phyloP scores from a whole-genome alignment of 2,888 invertebrate species.

The Steromphala cineraria region DNA sequence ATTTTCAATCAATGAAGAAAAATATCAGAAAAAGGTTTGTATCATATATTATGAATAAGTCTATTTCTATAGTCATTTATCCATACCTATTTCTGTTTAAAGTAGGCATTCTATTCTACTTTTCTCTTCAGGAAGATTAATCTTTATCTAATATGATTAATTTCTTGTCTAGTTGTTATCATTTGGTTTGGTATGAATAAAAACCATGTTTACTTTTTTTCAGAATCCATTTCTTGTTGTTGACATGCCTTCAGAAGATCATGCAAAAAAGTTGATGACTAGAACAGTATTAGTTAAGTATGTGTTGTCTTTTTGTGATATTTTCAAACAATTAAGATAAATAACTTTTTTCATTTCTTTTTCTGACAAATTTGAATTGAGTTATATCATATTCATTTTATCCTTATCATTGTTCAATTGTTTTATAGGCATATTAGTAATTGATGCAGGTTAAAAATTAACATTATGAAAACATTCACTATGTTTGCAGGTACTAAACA shows the following conservation, averaged over 20 bases:
- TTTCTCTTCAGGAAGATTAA: not conserved
- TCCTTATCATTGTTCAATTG: too few relatives aligned
- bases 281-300: conserved; percentile 87
- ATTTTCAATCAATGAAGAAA: conserved; percentile 77
- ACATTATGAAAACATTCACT: too few relatives aligned
- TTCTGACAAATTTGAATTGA: too few relatives aligned
- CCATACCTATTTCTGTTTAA: not conserved
- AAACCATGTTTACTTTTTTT: not conserved
- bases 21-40: conserved; percentile 75
- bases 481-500: too few relatives aligned
- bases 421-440: too few relatives aligned
- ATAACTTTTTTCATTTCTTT: too few relatives aligned
- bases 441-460: too few relatives aligned
- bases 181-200: not conserved
- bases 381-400: too few relatives aligned
- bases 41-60: conserved; percentile 22
- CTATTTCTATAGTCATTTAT: not conserved
- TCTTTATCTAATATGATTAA: not conserved
- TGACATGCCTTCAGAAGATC: conserved; percentile 84
- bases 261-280: conserved; percentile 84
- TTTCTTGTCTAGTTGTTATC: not conserved
- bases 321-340: too few relatives aligned
- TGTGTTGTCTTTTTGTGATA: conserved; percentile 61
- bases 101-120: too few relatives aligned
- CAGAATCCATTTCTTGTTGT: conserved; percentile 87